These are phyloP conservation scores for Anthoptus insignis DNA, from an alignment of 2,888 invertebrate species.

Conservation along the genomic window DNA sequence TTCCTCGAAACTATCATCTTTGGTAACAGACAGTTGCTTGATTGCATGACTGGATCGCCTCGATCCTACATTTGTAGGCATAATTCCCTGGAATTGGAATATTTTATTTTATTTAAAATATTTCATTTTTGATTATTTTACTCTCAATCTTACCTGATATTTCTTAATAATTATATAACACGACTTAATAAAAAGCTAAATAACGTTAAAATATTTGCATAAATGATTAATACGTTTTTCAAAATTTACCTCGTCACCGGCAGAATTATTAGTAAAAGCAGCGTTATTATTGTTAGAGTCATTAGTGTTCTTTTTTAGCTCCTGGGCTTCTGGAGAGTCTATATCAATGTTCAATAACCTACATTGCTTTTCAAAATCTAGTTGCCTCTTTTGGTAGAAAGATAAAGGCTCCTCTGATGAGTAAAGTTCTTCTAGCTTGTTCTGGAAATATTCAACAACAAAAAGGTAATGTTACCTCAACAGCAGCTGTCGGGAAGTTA, in stretches of 20 bases:
- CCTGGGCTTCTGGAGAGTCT: slow-evolving; percentile 73
- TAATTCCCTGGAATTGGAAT: slow-evolving; percentile 76
- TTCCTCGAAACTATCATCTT: slow-evolving; percentile 84
- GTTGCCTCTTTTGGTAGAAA: slow-evolving; percentile 78
- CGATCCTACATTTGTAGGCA: slow-evolving; percentile 78
- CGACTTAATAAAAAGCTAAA: no score
- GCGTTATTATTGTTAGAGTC: slow-evolving; percentile 66
- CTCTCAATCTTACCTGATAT: no score
- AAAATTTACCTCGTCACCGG: slow-evolving; percentile 49
- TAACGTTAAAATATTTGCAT: no score
- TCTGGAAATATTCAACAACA: slow-evolving; percentile 63
- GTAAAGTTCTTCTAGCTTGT: slow-evolving; percentile 64
- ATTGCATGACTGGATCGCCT: slow-evolving; percentile 83
- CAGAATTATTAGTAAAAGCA: slow-evolving; percentile 64
- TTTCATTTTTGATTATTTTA: no score
- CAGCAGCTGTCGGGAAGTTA: slow-evolving; percentile 18
- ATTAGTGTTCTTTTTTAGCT: slow-evolving; percentile 57
- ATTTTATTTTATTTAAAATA: neutral
- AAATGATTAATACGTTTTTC: no score
- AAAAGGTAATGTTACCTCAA: slow-evolving; percentile 38
- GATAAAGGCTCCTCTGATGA: slow-evolving; percentile 77
- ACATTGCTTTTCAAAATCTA: slow-evolving; percentile 82
- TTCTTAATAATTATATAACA: no score
- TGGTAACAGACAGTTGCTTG: slow-evolving; percentile 81
- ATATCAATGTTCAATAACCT: slow-evolving; percentile 77